Conservation (phyloP, 2,113 vertebrate species). For the Tachycineta bicolor region DNA sequence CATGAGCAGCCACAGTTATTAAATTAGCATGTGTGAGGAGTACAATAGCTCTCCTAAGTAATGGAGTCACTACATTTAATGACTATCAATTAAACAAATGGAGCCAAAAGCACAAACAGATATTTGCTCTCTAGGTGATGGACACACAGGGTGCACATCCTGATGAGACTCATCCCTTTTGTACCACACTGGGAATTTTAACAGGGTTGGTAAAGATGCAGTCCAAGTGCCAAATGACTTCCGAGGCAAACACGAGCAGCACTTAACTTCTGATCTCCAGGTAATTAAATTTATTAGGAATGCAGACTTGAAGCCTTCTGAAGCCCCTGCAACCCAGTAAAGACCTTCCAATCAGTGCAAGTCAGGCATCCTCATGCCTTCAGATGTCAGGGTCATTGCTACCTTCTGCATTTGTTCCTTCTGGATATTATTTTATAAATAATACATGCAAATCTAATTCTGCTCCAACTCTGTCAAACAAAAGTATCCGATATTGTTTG, state of each 20-base stretch:
- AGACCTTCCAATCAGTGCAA: neutral
- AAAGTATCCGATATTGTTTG: neutral
- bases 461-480: neutral
- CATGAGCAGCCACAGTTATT: neutral
- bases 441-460: neutral
- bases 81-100: neutral
- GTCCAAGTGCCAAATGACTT: neutral
- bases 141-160: neutral
- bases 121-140: neutral
- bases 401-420: neutral
- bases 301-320: neutral
- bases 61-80: neutral
- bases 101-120: neutral
- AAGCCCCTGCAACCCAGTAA: neutral
- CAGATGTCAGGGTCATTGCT: neutral
- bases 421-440: neutral
- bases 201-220: neutral
- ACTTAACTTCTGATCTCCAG: neutral
- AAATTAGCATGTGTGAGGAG: neutral
- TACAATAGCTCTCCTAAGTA: neutral
- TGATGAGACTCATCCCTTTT: neutral
- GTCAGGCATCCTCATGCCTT: neutral
- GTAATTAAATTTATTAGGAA: conserved; percentile 14
- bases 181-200: neutral
- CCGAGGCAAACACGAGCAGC: neutral